These are phyloP conservation scores for Ciconia maguari DNA, from an alignment of 2,113 vertebrate species.

Conservation along the genomic window DNA sequence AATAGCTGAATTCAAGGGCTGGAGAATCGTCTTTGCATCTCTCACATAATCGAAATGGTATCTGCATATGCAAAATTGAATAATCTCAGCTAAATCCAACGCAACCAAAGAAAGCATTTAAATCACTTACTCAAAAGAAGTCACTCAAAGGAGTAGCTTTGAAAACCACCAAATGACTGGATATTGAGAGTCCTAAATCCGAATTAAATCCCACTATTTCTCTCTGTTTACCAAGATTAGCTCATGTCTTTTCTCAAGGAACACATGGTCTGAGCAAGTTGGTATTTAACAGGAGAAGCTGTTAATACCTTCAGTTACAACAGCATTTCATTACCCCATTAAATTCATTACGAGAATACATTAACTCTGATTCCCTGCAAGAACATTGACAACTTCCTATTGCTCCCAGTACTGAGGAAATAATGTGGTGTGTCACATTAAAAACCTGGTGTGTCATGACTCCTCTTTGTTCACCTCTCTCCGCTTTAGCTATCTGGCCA, in stretches of 20 bases:
- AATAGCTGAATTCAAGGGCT: not conserved
- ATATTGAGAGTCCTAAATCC: not conserved
- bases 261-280: constrained; percentile 2
- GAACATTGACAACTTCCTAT: constrained; percentile 2
- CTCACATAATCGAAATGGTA: not conserved
- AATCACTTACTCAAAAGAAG: constrained; percentile 1
- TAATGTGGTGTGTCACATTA: not conserved
- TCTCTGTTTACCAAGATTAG: constrained; percentile 48
- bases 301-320: constrained; percentile 59
- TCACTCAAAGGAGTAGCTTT: not conserved
- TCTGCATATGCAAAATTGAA: constrained; percentile 20
- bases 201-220: constrained; percentile 1
- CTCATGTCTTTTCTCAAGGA: constrained; percentile 14
- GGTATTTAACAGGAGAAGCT: constrained; percentile 52
- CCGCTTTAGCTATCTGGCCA: not conserved
- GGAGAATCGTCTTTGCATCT: not conserved
- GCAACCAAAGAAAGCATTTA: constrained; percentile 10
- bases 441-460: not conserved
- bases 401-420: not conserved
- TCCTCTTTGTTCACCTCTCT: not conserved
- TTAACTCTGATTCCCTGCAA: constrained; percentile 29
- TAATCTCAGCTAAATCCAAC: constrained; percentile 29
- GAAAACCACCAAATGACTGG: not conserved
- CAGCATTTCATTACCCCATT: constrained; percentile 58
- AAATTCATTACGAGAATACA: constrained; percentile 2